Evolutionary conservation across 1,140 invertebrate species (phyloP), one percentile per base, ranked within the genome.

Genomic region (Heliconius eleuchia): DNA sequence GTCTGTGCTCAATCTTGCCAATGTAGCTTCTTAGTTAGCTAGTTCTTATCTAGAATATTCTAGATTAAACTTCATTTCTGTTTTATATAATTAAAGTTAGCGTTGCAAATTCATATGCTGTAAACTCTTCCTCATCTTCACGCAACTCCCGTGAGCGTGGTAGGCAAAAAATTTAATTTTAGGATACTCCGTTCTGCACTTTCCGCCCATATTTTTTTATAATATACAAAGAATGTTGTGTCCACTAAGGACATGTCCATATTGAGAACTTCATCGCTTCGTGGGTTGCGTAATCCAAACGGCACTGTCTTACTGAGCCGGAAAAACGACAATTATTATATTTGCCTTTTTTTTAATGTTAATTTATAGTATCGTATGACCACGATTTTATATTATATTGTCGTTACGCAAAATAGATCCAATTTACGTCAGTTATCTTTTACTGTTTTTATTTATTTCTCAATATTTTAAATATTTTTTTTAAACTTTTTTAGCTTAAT

Each of bases 1-100:
- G 77, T 85, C 77, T 74, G 76, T 87, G 86, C 87, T 89, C 85
- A 85, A 85, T 81, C 78, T 84, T 84, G 79, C 83, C 81, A 81
- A 81, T 57, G 60, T 82, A 81, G 73, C 71, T 80, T 78, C 70
- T 76, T 78, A 76, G 46, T 80, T 60, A 72, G 46, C 76, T 66
- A 66, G n/a, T 57, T 57, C 55, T 23, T 60, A 27, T 60, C n/a
- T 60, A 57, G 55, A 30, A 66, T 30, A 3, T 66, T 66, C 27
- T 30, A 66, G 55, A 23, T 8, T 60, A 23, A 3, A 9, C 19
- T 23, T 60, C 19, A 3, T 46, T 46, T 46, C 13, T 46, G 42
- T 46, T 46, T 16, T 46, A 46, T 16, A 16, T 46, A 46, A 46
- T 16, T 60, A 60, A 60, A 13, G 2, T 27, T 23, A 60, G 6